Evolutionary conservation across 2,888 invertebrate genomes (phyloP).

Genomic region (Crematogaster levior): DNA sequence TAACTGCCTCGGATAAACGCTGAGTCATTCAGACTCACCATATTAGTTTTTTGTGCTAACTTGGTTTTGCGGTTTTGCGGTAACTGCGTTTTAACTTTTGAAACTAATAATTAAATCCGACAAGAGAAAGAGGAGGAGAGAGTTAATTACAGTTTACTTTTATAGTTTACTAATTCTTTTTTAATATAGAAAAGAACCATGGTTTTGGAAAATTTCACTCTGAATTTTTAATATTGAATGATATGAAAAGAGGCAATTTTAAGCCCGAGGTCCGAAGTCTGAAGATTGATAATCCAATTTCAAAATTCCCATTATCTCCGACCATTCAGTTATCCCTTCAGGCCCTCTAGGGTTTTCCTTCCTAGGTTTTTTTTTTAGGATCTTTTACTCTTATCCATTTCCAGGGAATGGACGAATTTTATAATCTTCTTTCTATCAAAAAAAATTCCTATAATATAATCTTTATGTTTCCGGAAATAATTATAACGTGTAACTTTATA

Average conservation of each 20-base stretch:
- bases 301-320: conserved; percentile 76
- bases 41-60: conserved; percentile 20
- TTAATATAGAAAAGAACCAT: background rate
- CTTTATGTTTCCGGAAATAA: conserved; percentile 5
- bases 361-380: conserved; percentile 65
- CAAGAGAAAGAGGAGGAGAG: background rate
- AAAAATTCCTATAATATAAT: background rate
- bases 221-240: conserved; percentile 72
- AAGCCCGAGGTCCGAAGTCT: conserved; percentile 65
- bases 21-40: conserved; percentile 34
- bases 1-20: conserved; percentile 33
- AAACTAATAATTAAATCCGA: conserved; percentile 9
- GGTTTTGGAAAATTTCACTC: conserved; percentile 56
- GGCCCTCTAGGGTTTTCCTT: conserved; percentile 70
- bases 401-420: conserved; percentile 65
- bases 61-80: conserved; percentile 3
- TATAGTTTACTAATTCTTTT: conserved; percentile 12
- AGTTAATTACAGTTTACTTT: conserved; percentile 3
- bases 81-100: conserved; percentile 9
- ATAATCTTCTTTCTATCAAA: conserved; percentile 49
- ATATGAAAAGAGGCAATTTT: conserved; percentile 70
- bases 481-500: conserved; percentile 29
- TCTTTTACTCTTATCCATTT: conserved; percentile 68
- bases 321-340: conserved; percentile 71
- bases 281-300: conserved; percentile 77